Conservation (phyloP, 1,140 invertebrate species). For the Pseudomyrmex pallidus region DNA sequence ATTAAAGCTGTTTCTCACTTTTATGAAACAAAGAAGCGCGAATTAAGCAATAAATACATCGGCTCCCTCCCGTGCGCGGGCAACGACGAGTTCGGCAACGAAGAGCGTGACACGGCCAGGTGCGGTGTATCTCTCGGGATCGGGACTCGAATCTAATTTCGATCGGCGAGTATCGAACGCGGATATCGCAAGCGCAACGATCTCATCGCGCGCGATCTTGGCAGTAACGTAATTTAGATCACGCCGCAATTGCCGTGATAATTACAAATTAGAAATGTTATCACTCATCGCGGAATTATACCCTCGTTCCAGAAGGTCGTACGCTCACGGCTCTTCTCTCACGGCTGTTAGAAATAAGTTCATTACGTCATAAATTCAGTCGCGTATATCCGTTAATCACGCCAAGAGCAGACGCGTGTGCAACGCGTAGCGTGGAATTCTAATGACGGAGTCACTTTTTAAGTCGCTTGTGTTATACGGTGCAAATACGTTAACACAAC, state of each 20-base stretch:
- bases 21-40: constrained; percentile 84
- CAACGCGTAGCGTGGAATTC: constrained; percentile 4
- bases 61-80: constrained; percentile 8
- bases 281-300: constrained; percentile 32
- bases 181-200: neutral
- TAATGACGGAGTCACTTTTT: constrained; percentile 32
- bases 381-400: neutral
- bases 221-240: neutral
- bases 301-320: neutral
- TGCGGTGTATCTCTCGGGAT: constrained; percentile 58
- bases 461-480: constrained; percentile 46
- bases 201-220: constrained; percentile 33
- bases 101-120: constrained; percentile 60
- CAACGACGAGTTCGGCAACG: constrained; percentile 33
- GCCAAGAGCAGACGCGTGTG: neutral
- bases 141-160: constrained; percentile 61
- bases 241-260: constrained; percentile 28
- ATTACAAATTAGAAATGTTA: constrained; percentile 52
- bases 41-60: constrained; percentile 82
- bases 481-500: constrained; percentile 71
- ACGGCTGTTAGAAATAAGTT: neutral
- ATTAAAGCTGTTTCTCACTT: constrained; percentile 85
- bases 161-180: neutral
- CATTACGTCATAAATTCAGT: constrained; percentile 6
- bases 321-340: no score